These are phyloP conservation scores for Pseudoatta argentina DNA, from an alignment of 1,140 invertebrate species.

Conservation along the genomic window DNA sequence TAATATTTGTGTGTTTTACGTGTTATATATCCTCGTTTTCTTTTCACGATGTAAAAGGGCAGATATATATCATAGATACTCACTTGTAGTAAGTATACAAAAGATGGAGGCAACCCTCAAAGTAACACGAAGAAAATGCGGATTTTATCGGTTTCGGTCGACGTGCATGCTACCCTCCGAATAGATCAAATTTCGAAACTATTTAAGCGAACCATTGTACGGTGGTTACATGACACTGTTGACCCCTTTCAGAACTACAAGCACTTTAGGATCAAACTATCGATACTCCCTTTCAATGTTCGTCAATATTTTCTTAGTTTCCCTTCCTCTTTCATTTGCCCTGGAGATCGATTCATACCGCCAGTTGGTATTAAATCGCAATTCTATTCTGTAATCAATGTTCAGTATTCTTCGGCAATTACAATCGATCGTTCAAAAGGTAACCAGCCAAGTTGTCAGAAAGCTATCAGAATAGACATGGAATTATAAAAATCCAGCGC, in stretches of 20 bases:
- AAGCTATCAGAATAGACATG: neutral
- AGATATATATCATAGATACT: conserved; percentile 13
- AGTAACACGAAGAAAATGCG: conserved; percentile 1
- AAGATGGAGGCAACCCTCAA: conserved; percentile 23
- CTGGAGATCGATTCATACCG: neutral
- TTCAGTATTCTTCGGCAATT: neutral
- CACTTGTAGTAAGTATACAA: conserved; percentile 27
- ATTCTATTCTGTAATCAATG: neutral
- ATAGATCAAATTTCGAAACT: conserved; percentile 31
- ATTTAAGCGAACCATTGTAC: neutral
- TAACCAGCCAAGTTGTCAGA: neutral
- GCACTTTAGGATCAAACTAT: conserved; percentile 23
- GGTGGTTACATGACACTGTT: conserved; percentile 26
- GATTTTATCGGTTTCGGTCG: conserved; percentile 27
- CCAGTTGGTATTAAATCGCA: neutral
- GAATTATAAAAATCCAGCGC: neutral
- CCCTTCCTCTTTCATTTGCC: neutral
- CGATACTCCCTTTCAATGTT: conserved; percentile 20
- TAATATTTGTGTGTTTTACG: neutral
- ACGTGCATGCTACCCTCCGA: conserved; percentile 2
- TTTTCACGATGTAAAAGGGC: neutral
- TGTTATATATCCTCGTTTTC: neutral
- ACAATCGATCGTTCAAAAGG: neutral
- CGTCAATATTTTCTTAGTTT: conserved; percentile 43
- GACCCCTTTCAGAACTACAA: conserved; percentile 35